Percentiles rank a stretch among this genome's conserved stretches.
phyloP scores from a whole-genome alignment of 2,797 vertebrate genomes.

The Anolis apletophallus region DNA sequence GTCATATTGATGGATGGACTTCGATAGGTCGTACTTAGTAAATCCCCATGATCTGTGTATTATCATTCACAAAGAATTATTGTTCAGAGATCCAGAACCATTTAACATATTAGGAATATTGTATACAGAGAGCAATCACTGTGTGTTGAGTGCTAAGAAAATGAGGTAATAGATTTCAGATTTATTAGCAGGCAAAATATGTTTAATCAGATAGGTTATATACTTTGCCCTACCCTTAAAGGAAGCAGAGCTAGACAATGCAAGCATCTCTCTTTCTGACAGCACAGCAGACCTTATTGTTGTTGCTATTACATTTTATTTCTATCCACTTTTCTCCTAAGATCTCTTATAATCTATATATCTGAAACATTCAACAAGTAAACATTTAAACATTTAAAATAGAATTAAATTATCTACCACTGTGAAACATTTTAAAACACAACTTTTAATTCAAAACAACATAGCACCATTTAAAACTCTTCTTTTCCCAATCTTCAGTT shows the following conservation, averaged over 20 bases:
- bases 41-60: conserved; percentile 47
- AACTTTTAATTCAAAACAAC: no score
- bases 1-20: conserved; percentile 65
- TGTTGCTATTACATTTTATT: no score
- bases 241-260: conserved; percentile 28
- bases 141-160: conserved; percentile 14
- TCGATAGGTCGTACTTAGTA: conserved; percentile 48
- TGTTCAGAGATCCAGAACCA: conserved; percentile 50
- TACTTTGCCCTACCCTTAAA: background rate
- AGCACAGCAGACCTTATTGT: no score
- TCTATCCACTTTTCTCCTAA: no score
- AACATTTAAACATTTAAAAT: no score
- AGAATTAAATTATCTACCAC: no score
- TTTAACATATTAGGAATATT: conserved; percentile 49
- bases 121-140: conserved; percentile 34
- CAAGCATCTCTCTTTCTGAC: background rate
- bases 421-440: no score
- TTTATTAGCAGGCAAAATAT: background rate
- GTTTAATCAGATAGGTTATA: conserved; percentile 25
- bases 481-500: no score
- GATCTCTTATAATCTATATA: no score
- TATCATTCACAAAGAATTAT: conserved; percentile 64
- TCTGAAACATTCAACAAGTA: no score
- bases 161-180: conserved; percentile 28
- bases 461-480: no score